A percentile compares a stretch with the other conserved stretches of the same genome.
These are phyloP conservation scores for Cavia aperea DNA, from an alignment of 2,113 vertebrate genomes.

Conservation along the genomic window DNA sequence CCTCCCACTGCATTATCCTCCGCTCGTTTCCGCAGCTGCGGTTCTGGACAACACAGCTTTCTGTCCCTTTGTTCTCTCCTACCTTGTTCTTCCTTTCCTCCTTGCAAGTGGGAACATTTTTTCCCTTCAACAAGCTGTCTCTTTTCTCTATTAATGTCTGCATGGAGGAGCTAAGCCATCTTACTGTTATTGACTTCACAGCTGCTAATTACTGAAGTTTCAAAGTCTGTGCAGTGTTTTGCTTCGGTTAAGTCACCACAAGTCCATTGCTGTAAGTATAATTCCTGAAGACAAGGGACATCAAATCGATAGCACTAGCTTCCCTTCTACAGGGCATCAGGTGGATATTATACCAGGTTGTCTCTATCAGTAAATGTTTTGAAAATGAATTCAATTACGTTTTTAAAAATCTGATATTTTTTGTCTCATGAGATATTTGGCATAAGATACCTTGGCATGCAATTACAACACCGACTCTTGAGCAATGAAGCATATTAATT, in stretches of 20 bases:
- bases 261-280: neutral
- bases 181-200: neutral
- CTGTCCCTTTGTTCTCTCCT: neutral
- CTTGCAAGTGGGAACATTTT: neutral
- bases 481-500: neutral
- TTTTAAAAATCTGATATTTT: conserved; percentile 23
- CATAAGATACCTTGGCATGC: neutral
- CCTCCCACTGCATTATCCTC: neutral
- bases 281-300: conserved; percentile 8
- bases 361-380: conserved; percentile 35
- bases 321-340: neutral
- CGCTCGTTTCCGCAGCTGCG: neutral
- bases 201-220: neutral
- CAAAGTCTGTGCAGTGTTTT: neutral
- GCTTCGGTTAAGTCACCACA: neutral
- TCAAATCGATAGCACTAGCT: conserved; percentile 26
- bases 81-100: neutral
- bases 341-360: neutral
- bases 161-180: neutral
- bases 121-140: neutral
- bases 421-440: conserved; percentile 29
- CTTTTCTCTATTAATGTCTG: neutral
- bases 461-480: conserved; percentile 5
- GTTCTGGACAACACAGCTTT: neutral
- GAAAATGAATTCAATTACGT: neutral